A percentile compares a stretch with the other conserved stretches of the same genome.
phyloP scores from a whole-genome alignment of 2,113 vertebrate species.

The Aramus guarauna region DNA sequence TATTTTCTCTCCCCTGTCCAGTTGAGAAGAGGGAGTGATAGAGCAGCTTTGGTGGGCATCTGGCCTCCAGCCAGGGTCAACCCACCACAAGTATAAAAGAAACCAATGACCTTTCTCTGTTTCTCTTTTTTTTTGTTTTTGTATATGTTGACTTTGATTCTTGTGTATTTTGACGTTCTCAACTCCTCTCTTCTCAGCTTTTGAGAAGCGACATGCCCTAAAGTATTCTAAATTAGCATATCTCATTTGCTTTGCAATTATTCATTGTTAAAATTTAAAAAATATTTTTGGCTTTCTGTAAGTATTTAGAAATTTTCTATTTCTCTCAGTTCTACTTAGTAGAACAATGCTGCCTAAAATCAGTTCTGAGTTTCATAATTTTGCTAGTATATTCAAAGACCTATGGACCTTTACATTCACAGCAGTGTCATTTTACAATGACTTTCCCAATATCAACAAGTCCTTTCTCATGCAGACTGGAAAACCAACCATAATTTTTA shows the following conservation, averaged over 20 bases:
- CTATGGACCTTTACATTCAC: background rate
- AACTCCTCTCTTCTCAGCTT: background rate
- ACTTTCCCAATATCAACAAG: background rate
- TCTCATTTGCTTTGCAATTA: background rate
- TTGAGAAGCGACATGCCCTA: background rate
- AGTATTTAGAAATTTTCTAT: background rate
- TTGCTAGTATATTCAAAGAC: background rate
- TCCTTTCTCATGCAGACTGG: background rate
- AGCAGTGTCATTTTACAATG: background rate
- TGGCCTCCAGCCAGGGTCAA: too few species aligned
- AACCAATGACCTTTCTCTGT: background rate
- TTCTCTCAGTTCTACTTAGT: background rate
- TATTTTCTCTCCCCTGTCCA: too few species aligned
- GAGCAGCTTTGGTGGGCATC: too few species aligned
- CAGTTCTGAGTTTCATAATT: background rate
- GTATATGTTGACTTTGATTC: background rate
- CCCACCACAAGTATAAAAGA: background rate
- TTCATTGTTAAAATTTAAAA: background rate
- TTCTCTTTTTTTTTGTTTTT: background rate
- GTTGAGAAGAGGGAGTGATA: too few species aligned
- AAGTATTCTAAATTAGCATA: background rate
- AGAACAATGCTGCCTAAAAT: background rate
- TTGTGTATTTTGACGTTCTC: background rate
- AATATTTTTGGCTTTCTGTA: background rate
- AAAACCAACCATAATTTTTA: background rate